phyloP scores from a whole-genome alignment of 2,113 vertebrate species.

The Clarias macrocephalus region DNA sequence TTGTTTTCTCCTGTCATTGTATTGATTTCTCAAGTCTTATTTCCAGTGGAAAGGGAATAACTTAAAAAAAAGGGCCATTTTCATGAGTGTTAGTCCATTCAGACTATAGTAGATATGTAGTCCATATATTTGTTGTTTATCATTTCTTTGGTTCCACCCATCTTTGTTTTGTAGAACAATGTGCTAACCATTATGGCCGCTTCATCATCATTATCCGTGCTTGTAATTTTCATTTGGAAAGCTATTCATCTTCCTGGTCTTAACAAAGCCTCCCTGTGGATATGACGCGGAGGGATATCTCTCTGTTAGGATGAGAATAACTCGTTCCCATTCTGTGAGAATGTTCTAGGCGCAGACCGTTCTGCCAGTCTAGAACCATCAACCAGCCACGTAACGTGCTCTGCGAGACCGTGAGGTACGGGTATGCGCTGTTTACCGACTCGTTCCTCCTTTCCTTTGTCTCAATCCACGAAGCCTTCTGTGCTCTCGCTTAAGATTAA shows the following conservation, averaged over 20 bases:
- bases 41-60: background rate
- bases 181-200: background rate
- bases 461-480: slow-evolving; percentile 22
- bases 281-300: background rate
- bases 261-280: background rate
- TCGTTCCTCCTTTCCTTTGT: slow-evolving; percentile 29
- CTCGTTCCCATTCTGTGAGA: background rate
- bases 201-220: slow-evolving; percentile 19
- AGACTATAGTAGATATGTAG: too few relatives aligned
- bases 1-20: background rate
- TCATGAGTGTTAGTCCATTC: background rate
- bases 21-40: slow-evolving; percentile 8
- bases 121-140: background rate
- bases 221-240: slow-evolving; percentile 22
- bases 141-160: slow-evolving; percentile 1
- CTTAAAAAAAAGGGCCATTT: background rate
- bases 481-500: slow-evolving; percentile 34
- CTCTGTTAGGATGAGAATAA: background rate
- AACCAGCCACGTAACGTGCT: background rate
- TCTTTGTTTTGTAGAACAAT: background rate
- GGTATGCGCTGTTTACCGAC: background rate
- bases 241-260: background rate
- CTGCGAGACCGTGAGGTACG: background rate
- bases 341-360: slow-evolving; percentile 5
- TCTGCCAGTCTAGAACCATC: background rate